Evolutionary conservation across 2,797 vertebrate genomes (phyloP), one percentile per base, ranked within the genome.

Genomic region (Mus minutoides): DNA sequence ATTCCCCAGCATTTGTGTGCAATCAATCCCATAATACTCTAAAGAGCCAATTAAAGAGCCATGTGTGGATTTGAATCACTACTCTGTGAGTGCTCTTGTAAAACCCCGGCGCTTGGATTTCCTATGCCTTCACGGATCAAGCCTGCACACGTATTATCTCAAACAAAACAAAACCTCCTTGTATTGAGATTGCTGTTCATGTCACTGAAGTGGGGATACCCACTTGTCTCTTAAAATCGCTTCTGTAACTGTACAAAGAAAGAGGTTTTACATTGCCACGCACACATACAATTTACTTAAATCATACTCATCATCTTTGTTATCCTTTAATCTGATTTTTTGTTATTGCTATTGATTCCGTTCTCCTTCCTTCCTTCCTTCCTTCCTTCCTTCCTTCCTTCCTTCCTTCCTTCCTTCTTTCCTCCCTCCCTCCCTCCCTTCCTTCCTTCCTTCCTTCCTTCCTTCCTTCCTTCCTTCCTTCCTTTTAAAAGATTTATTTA

Each of bases 101-200:
- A 95, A 43, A 13, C 58, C 4, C 12, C 16, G 67, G 84, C 93
- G 43, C 12, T 34, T 24, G 37, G 3, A 29, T 91, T 95, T 91
- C 54, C 91, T 87, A 31, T n/a, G 22, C 46, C 21, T 92, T 58
- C 22, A 58, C 2, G 8, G 67, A 87, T 94, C 85, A 82, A 91
- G 43, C 3, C 4, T 87, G n/a, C 26, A 0, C 26, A 26, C 16
- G 22, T 76, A 85, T 73, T 46, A 46, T 43, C 5, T 37, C 88
- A 92, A 96, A 83, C 52, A 83, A 96, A 90, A 88, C 43, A 82
- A 92, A 69, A 11, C 17, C 21, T 80, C 79, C 22, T 95, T 58
- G 54, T 75, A 62, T 62, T 75, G n/a, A 84, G 64, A 78, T 92
- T 43, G 84, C 86, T 75, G 69, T 46, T 64, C 84, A 87, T 75